Evolutionary conservation across 2,113 vertebrate genomes (phyloP), one percentile per base, ranked within the genome.

Genomic region (Corythaeola cristata): DNA sequence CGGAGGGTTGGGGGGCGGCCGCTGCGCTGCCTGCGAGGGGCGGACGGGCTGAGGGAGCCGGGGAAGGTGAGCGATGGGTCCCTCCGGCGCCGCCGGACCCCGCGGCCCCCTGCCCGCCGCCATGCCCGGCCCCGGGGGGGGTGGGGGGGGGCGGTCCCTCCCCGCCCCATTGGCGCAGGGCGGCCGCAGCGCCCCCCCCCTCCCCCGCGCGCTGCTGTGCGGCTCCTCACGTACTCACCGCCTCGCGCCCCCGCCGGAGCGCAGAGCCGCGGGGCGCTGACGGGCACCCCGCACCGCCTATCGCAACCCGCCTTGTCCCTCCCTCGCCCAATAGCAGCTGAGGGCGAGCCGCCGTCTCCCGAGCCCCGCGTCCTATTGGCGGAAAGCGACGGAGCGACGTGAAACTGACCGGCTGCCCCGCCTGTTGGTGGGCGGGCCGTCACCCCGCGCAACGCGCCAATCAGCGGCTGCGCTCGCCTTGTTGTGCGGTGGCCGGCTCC

Each of bases 161-260:
- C 39, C 73, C 50, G 27, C 76, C 60, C 75, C 56, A 75, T 92
- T 84, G 92, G 86, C 55, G 86, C 86, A 44, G 41, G 30, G 35
- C 69, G 63, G 35, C 75, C 88, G 73, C 88, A 80, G 67, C 71
- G 3, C 24, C 59, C 59, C 60, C 73, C 69, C 60, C 24, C 59
- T n/a, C 56, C 18, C 28, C 27, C 45, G 15, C 47, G 72, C 85
- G 96, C 93, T 23, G 97, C 69, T 98, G 98, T 98, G 98, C 97
- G 17, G 79, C 79, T 68, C 77, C 94, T 98, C 98, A 98, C 98
- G 98, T 98, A 96, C 94, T 96, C 97, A 94, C 82, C 63, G 19
- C 92, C 71, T 53, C 15, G 27, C 94, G 32, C 90, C 90, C 68
- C 76, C 55, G 19, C 60, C 26, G 89, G 94, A 76, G 90, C 85